phyloP scores from a whole-genome alignment of 2,113 vertebrate genomes.

The Lampris incognitus region DNA sequence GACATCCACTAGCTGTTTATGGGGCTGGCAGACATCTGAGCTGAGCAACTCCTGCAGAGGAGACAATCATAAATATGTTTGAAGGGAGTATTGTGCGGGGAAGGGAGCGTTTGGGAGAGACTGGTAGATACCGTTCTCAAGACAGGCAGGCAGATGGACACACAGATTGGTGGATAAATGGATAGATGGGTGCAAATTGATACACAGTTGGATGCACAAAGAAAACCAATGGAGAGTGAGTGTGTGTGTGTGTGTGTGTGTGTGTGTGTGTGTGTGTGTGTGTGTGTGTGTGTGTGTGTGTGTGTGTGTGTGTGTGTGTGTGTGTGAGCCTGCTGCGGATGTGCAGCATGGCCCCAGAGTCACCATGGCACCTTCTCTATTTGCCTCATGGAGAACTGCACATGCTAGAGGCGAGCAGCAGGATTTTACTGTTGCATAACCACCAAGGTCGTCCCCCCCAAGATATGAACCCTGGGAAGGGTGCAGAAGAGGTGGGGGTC shows the following conservation, averaged over 20 bases:
- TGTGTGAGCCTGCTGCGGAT: no score
- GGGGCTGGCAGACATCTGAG: no score
- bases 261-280: background rate
- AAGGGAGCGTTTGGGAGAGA: background rate
- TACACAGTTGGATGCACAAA: no score
- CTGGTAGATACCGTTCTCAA: background rate
- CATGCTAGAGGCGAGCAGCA: conserved; percentile 53
- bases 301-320: background rate
- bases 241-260: background rate
- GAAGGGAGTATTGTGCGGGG: background rate
- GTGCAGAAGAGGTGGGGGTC: background rate
- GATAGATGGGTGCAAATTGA: no score
- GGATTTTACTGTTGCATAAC: conserved; percentile 71
- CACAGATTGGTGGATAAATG: no score
- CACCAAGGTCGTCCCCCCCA: background rate
- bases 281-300: background rate
- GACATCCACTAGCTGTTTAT: conserved; percentile 6
- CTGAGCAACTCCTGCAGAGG: conserved; percentile 1
- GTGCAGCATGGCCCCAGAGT: conserved; percentile 21
- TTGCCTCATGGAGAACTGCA: conserved; percentile 52
- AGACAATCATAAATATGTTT: conserved; percentile 12
- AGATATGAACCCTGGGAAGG: conserved; percentile 30
- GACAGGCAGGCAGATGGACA: background rate
- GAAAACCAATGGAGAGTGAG: no score
- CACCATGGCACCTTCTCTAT: conserved; percentile 26